phyloP scores from a whole-genome alignment of 2,113 vertebrate genomes.

The Stomatorhinus ivindoensis region DNA sequence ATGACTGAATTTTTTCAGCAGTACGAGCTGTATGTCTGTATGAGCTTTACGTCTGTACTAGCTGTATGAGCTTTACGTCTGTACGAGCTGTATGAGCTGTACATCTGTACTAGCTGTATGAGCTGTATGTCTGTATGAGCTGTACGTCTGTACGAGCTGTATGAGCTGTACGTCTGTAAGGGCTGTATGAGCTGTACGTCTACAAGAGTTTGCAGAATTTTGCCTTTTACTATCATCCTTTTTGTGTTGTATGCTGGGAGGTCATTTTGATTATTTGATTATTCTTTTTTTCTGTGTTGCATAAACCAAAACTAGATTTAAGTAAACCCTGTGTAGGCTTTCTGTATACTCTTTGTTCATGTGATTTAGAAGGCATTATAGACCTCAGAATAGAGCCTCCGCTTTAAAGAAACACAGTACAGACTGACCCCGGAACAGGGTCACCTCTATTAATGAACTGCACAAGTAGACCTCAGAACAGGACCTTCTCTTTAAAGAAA shows the following conservation, averaged over 20 bases:
- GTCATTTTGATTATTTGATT: not conserved
- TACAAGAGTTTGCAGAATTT: not conserved
- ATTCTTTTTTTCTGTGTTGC: not conserved
- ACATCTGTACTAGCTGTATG: no score
- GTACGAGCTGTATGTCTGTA: no score
- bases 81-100: no score
- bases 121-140: no score
- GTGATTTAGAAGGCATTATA: not conserved
- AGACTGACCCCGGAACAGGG: not conserved
- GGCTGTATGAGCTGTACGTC: not conserved
- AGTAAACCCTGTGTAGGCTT: not conserved
- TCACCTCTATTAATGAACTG: not conserved
- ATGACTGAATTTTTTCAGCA: not conserved
- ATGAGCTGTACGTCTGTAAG: no score
- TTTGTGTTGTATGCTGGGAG: not conserved
- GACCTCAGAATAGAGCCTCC: not conserved
- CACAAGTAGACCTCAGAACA: not conserved
- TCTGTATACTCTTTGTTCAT: not conserved
- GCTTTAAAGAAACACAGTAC: not conserved
- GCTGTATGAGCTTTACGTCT: no score
- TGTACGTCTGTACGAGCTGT: no score
- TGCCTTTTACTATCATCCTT: not conserved
- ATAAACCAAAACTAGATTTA: not conserved
- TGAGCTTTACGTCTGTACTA: no score
- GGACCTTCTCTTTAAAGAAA: not conserved